Conservation (phyloP, 2,113 vertebrate species). For the Oryzias celebensis region DNA sequence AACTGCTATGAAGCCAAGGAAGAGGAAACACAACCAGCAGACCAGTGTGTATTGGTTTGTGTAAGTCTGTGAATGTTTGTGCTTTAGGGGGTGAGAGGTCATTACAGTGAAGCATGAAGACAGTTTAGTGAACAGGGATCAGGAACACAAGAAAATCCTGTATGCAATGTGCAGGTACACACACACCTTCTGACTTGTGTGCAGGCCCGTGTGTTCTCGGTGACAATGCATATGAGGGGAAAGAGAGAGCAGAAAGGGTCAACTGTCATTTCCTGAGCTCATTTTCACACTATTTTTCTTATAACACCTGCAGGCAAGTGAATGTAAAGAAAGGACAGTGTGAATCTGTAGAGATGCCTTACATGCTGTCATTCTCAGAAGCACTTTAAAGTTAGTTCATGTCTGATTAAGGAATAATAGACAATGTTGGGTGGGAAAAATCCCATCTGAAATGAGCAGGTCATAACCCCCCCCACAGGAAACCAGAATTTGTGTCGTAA, state of each 20-base stretch:
- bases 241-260: conserved; percentile 65
- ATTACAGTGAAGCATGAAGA: conserved; percentile 34
- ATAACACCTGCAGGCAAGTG: conserved; percentile 55
- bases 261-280: conserved; percentile 76
- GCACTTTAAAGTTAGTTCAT: neutral
- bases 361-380: conserved; percentile 8
- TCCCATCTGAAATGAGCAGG: no score
- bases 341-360: conserved; percentile 23
- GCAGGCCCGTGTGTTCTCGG: conserved; percentile 66
- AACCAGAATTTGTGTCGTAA: no score
- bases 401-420: neutral
- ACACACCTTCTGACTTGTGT: conserved; percentile 11
- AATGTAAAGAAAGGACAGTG: conserved; percentile 56
- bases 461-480: no score
- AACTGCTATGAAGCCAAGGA: conserved; percentile 70
- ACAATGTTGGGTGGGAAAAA: no score
- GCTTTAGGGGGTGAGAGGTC: conserved; percentile 39
- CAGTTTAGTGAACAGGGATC: conserved; percentile 66
- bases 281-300: conserved; percentile 68
- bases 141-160: conserved; percentile 36
- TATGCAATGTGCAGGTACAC: conserved; percentile 29
- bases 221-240: conserved; percentile 68
- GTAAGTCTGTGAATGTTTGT: conserved; percentile 28
- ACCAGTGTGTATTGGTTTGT: conserved; percentile 26
- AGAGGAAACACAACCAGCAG: conserved; percentile 65